Conservation (phyloP, 2,113 vertebrate genomes). For the Notarius lentiginosus region DNA sequence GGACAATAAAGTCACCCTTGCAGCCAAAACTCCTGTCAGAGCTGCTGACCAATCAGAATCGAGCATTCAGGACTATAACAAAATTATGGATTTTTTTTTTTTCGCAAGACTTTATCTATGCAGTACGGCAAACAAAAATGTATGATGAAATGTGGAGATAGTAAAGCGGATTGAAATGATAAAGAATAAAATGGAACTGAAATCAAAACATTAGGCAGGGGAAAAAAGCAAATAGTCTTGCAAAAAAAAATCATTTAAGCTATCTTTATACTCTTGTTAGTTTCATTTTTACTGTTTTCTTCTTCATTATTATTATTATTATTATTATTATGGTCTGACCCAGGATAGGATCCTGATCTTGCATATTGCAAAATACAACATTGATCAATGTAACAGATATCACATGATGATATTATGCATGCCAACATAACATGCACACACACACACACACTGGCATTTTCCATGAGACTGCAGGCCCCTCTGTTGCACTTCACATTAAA, state of each 20-base stretch:
- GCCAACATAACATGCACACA: not conserved
- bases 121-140: not conserved
- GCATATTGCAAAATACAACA: not conserved
- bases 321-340: too few relatives aligned
- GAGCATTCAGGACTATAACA: not conserved
- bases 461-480: slow-evolving; percentile 14
- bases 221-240: too few relatives aligned
- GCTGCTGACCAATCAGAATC: not conserved
- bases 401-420: not conserved
- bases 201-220: not conserved
- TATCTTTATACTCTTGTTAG: not conserved
- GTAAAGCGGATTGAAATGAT: not conserved
- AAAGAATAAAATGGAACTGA: not conserved
- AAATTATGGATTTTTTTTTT: not conserved
- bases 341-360: too few relatives aligned
- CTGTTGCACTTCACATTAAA: slow-evolving; percentile 9
- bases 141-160: not conserved
- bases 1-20: too few relatives aligned
- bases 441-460: slow-evolving; percentile 20
- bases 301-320: not conserved
- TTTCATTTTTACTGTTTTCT: not conserved
- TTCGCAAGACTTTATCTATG: not conserved
- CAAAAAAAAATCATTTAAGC: not conserved
- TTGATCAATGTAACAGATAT: not conserved
- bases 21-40: not conserved